Base-by-base conservation (phyloP, 2,797 vertebrate species). In the Chelmon rostratus region DNA sequence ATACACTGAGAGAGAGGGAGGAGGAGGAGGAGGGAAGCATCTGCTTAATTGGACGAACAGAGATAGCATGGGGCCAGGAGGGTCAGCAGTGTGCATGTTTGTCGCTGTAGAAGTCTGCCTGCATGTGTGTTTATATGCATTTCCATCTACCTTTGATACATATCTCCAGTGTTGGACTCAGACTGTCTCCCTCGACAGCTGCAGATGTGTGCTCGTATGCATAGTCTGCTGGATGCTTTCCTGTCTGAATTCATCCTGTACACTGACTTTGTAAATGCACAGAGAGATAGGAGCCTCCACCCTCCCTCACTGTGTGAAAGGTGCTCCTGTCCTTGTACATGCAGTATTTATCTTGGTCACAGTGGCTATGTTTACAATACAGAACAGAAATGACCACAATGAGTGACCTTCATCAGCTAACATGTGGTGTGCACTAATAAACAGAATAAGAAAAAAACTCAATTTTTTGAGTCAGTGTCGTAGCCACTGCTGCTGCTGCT, bases 41-140 rank as follows among this genome's bases (percentile, higher is more conserved):
- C 81, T 83, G 81, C 70, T 84, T 92, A 90, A 92, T 90, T 93
- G 82, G 87, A 47, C 67, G 59, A 83, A 31, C 40, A 71, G 62
- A 72, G 81, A 88, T 64, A 86, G 62, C 46, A 31, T 53, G 79
- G 74, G 77, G 86, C 71, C 62, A 79, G 61, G 64, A 61, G 78
- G 79, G 86, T 93, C 86, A 89, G 18, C n/a, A 31, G 25, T 63
- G 75, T 68, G 77, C 69, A 66, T 73, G 57, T 73, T 16, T 70
- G 77, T 4, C 12, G 44, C 44, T 74, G 15, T 19, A 62, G 7
- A 53, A 7, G 35, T 38, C 16, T 38, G 59, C 9, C 16, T 31
- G 31, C 28, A 31, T 53, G 52, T 61, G 65, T 78, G 68, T 68
- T 38, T 47, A 58, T 64, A 28, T 53, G 50, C 42, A 16, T 78